Evolutionary conservation across 2,888 invertebrate genomes (phyloP).

Genomic region (Furcula furcula): DNA sequence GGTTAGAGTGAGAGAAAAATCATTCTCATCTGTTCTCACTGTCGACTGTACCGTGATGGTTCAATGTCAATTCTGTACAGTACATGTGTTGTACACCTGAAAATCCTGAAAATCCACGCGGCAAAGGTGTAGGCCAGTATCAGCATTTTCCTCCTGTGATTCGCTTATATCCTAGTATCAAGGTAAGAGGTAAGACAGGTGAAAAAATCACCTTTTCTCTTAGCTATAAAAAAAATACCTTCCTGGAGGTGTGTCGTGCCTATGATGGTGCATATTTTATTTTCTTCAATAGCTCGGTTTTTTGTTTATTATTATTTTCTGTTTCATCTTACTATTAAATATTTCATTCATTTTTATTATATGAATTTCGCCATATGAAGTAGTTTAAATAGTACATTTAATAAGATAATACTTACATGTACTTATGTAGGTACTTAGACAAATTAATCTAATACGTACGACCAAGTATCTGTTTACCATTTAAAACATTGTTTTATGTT

Average conservation of each 20-base stretch:
- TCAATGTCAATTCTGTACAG: conserved; percentile 18
- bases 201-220: conserved; percentile 58
- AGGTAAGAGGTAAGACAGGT: conserved; percentile 75
- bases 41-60: background rate
- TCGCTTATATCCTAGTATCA: conserved; percentile 61
- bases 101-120: conserved; percentile 55
- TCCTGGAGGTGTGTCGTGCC: background rate
- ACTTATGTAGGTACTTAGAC: too few relatives aligned
- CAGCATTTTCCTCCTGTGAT: conserved; percentile 37
- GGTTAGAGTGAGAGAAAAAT: conserved; percentile 9
- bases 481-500: too few relatives aligned
- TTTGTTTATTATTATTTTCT: too few relatives aligned
- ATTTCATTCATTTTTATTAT: too few relatives aligned
- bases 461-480: too few relatives aligned
- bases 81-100: conserved; percentile 47
- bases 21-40: conserved; percentile 3
- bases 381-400: too few relatives aligned
- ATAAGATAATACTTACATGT: too few relatives aligned
- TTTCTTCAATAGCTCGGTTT: background rate
- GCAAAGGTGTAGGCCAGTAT: conserved; percentile 52
- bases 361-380: too few relatives aligned
- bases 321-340: too few relatives aligned
- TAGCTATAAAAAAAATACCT: conserved; percentile 19
- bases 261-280: too few relatives aligned
- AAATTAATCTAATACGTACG: too few relatives aligned